A percentile compares a stretch with the other conserved stretches of the same genome.
Evolutionary conservation across 2,113 vertebrate genomes (phyloP).

Genomic region (Manacus vitellinus): DNA sequence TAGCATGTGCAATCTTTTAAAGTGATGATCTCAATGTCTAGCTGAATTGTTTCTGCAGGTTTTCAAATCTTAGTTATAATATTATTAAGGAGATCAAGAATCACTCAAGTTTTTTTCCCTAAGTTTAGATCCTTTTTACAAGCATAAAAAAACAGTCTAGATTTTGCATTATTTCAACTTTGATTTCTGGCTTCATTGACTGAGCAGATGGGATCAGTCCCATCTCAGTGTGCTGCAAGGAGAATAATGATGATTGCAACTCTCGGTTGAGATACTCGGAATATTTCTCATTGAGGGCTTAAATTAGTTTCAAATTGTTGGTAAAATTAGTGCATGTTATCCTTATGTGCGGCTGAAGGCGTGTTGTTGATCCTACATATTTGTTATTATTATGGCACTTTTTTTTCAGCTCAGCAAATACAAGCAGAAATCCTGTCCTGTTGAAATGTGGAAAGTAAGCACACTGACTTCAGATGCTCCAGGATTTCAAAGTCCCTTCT

Average conservation of each 20-base stretch:
- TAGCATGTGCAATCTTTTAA: background rate
- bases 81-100: background rate
- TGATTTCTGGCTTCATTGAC: constrained; percentile 16
- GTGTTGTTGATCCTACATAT: background rate
- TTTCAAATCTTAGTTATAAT: background rate
- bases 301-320: constrained; percentile 17
- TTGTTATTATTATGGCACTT: background rate
- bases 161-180: background rate
- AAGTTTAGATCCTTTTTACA: background rate
- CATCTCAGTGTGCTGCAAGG: background rate
- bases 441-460: background rate
- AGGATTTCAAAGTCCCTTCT: background rate
- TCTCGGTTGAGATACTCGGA: background rate
- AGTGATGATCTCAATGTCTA: background rate
- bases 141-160: background rate
- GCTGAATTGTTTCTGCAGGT: background rate
- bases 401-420: background rate
- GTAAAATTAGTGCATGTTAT: background rate
- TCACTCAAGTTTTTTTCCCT: background rate
- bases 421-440: background rate
- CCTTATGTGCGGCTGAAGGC: background rate
- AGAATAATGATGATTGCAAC: constrained; percentile 2
- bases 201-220: constrained; percentile 24
- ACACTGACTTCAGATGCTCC: background rate
- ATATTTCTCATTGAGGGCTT: background rate